Evolutionary conservation across 1,140 invertebrate genomes (phyloP).

Genomic region (Drosophila azteca): DNA sequence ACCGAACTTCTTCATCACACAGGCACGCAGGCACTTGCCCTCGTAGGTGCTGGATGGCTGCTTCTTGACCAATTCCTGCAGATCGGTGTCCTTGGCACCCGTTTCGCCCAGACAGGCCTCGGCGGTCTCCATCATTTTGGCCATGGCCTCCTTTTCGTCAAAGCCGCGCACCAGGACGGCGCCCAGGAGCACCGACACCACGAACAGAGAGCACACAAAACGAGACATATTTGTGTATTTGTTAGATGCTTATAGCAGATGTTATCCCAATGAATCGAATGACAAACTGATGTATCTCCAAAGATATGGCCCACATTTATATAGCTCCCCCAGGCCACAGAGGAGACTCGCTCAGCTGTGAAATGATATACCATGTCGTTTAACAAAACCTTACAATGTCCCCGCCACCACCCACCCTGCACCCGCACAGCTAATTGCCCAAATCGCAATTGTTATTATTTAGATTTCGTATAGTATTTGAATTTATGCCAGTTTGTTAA

Average conservation of each 20-base stretch:
- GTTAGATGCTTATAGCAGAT: neutral
- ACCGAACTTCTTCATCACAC: conserved; percentile 63
- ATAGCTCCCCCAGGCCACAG: conserved; percentile 5
- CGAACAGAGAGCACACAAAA: conserved; percentile 13
- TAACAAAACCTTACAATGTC: conserved; percentile 18
- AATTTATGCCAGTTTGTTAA: neutral
- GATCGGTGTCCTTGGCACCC: conserved; percentile 48
- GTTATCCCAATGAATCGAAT: conserved; percentile 22
- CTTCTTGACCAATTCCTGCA: conserved; percentile 51
- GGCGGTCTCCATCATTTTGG: conserved; percentile 50
- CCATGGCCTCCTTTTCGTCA: conserved; percentile 56
- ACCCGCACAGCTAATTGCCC: conserved; percentile 10
- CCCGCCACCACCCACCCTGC: too few relatives aligned
- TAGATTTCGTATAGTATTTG: neutral
- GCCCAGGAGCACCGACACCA: conserved; percentile 30
- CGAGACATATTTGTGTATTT: conserved; percentile 41
- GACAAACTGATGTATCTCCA: conserved; percentile 16
- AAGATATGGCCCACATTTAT: conserved; percentile 11
- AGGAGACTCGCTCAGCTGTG: conserved; percentile 55
- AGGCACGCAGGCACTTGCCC: conserved; percentile 64
- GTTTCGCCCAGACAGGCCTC: conserved; percentile 48
- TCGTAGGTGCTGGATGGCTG: conserved; percentile 44
- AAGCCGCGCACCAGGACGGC: conserved; percentile 40
- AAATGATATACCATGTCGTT: conserved; percentile 59
- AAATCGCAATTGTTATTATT: conserved; percentile 15